A percentile compares a stretch with the other conserved stretches of the same genome.
Conservation (phyloP, 2,888 invertebrate genomes). For the Deilephila elpenor region DNA sequence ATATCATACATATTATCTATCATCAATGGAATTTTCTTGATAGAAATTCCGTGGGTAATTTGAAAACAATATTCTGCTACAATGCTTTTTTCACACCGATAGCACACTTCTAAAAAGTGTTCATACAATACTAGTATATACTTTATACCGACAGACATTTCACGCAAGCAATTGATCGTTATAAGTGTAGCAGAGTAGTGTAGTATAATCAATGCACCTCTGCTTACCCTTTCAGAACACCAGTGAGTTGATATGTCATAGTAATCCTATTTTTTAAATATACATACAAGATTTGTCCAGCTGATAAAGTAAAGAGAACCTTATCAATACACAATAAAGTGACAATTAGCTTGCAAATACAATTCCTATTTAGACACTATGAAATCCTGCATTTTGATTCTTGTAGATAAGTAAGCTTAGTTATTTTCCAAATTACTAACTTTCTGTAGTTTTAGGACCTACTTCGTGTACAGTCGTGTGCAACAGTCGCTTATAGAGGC, state of each 20-base stretch:
- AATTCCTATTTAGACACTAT: not conserved
- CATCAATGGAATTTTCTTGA: no score
- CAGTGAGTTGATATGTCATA: not conserved
- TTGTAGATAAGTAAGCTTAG: conserved; percentile 19
- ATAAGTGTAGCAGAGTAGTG: no score
- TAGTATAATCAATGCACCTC: no score
- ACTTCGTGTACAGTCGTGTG: conserved; percentile 5
- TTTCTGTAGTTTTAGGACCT: conserved; percentile 9
- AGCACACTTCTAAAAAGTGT: no score
- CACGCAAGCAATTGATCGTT: no score
- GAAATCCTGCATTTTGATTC: conserved; percentile 17
- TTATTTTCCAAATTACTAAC: conserved; percentile 12
- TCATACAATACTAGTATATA: no score
- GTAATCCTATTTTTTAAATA: not conserved
- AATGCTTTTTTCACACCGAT: no score
- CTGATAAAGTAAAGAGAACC: not conserved
- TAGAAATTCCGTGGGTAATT: no score
- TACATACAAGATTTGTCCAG: conserved; percentile 36
- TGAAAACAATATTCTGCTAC: no score
- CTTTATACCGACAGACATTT: no score
- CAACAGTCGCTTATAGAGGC: not conserved
- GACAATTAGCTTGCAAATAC: not conserved
- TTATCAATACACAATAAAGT: not conserved
- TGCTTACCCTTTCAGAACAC: no score
- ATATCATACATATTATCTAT: not conserved